These are phyloP conservation scores for Sebastes matsubarae DNA, from an alignment of 2,797 vertebrate species.

Conservation along the genomic window DNA sequence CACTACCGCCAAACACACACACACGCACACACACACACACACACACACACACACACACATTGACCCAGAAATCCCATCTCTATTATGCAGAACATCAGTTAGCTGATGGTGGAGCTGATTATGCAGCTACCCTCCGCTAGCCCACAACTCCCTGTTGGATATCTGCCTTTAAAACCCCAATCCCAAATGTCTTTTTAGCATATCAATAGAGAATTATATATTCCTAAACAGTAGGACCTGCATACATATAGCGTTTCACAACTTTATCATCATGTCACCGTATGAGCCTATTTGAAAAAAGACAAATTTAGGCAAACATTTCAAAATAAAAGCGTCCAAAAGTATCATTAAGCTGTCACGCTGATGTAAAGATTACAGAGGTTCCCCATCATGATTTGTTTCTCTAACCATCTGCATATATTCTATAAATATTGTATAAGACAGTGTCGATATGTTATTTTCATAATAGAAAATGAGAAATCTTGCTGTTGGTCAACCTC, in stretches of 20 bases:
- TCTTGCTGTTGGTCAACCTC: not conserved
- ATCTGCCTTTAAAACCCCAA: slow-evolving; percentile 76
- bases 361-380: slow-evolving; percentile 24
- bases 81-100: slow-evolving; percentile 82
- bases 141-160: slow-evolving; percentile 79
- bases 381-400: not conserved
- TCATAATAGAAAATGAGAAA: not conserved
- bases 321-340: slow-evolving; percentile 19
- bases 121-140: slow-evolving; percentile 77
- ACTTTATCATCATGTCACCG: slow-evolving; percentile 57
- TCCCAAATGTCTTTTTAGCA: slow-evolving; percentile 82
- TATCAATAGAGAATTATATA: slow-evolving; percentile 81
- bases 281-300: slow-evolving; percentile 37
- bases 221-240: slow-evolving; percentile 75
- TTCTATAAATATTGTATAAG: slow-evolving; percentile 32
- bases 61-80: slow-evolving; percentile 79
- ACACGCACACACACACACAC: slow-evolving; percentile 18
- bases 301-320: slow-evolving; percentile 48
- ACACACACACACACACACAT: slow-evolving; percentile 46
- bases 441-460: slow-evolving; percentile 3
- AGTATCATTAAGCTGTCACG: slow-evolving; percentile 32
- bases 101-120: slow-evolving; percentile 80
- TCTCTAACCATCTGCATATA: slow-evolving; percentile 9
- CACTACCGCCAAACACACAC: slow-evolving; percentile 22
- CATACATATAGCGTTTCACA: slow-evolving; percentile 57